These are phyloP conservation scores for Rhyacophila evoluta DNA, from an alignment of 2,888 invertebrate species.

Conservation along the genomic window DNA sequence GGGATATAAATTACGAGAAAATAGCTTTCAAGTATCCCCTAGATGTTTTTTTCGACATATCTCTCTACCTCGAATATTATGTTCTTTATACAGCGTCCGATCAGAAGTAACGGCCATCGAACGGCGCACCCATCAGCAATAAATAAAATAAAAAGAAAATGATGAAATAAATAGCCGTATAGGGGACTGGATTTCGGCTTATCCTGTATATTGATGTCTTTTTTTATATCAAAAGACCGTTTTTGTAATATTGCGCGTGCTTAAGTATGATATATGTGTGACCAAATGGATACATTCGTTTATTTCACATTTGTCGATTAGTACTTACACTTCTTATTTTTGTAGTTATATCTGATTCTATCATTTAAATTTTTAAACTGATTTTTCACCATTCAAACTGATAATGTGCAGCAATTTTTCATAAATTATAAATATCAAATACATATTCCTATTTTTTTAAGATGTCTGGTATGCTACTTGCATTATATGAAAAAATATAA, in stretches of 20 bases:
- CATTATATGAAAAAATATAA: too few species aligned
- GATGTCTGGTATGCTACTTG: too few species aligned
- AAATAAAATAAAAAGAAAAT: conserved; percentile 19
- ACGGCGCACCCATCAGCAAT: conserved; percentile 22
- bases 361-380: too few species aligned
- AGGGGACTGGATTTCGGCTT: conserved; percentile 17
- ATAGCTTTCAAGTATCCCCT: neutral
- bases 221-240: conserved; percentile 24
- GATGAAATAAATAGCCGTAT: conserved; percentile 24
- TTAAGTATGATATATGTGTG: conserved; percentile 8
- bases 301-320: neutral
- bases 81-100: conserved; percentile 22
- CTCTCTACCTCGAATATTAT: neutral
- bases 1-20: neutral
- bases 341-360: too few species aligned
- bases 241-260: conserved; percentile 11
- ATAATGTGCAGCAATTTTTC: too few species aligned
- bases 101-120: conserved; percentile 7
- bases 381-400: too few species aligned
- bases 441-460: too few species aligned
- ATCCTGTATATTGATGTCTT: conserved; percentile 19
- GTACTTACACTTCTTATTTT: neutral
- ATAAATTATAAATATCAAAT: too few species aligned
- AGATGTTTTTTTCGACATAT: neutral
- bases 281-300: neutral